These are phyloP conservation scores for Alaudala cheleensis DNA, from an alignment of 2,113 vertebrate genomes.

Conservation along the genomic window DNA sequence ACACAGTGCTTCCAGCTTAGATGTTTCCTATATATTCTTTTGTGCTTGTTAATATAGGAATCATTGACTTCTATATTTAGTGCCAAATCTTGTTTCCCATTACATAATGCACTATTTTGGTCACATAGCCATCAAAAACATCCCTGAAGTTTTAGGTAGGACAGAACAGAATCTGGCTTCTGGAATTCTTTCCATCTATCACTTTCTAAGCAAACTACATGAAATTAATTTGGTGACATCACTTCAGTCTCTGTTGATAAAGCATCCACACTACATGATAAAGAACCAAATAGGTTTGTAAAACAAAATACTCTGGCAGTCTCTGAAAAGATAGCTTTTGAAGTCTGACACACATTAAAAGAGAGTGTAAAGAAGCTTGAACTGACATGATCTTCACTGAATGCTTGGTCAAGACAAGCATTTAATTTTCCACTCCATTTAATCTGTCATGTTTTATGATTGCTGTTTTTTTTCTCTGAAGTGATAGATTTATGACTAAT, in stretches of 20 bases:
- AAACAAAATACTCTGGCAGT: background rate
- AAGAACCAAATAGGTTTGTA: background rate
- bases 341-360: conserved; percentile 5
- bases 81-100: background rate
- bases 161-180: background rate
- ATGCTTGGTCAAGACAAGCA: conserved; percentile 9
- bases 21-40: background rate
- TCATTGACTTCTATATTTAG: background rate
- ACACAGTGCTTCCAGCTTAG: background rate
- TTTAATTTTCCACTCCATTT: conserved; percentile 55
- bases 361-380: background rate
- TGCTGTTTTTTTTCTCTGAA: background rate
- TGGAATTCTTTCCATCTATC: background rate
- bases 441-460: background rate
- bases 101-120: background rate
- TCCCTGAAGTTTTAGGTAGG: background rate
- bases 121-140: background rate
- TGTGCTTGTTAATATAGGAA: background rate
- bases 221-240: background rate
- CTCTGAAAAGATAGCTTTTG: background rate
- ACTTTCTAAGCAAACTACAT: background rate
- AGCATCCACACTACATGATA: background rate
- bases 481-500: conserved; percentile 28
- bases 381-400: background rate
- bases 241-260: background rate